Evolutionary conservation across 2,797 vertebrate genomes (phyloP).

Genomic region (Kryptolebias ocellatus): DNA sequence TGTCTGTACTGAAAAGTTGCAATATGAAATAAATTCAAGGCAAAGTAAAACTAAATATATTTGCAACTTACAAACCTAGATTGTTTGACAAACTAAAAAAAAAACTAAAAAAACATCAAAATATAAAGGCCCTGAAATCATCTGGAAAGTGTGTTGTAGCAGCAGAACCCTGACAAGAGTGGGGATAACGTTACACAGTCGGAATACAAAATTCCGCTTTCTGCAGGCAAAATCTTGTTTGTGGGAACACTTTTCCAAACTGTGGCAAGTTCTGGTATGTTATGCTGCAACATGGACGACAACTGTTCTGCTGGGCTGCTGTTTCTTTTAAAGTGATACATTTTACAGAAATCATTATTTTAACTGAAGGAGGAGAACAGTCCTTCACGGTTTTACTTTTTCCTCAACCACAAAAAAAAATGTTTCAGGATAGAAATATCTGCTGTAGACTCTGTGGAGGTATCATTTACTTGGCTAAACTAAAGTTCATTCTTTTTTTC

Average conservation of each 20-base stretch:
- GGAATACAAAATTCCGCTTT: background rate
- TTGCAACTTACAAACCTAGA: background rate
- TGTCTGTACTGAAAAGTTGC: background rate
- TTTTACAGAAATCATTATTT: no score
- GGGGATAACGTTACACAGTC: background rate
- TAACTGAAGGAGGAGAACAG: no score
- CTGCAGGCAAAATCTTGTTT: background rate
- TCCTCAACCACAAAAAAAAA: no score
- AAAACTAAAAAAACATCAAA: background rate
- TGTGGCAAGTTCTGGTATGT: background rate
- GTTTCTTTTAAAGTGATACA: no score
- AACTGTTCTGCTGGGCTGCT: background rate
- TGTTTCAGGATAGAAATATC: no score
- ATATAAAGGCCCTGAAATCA: background rate
- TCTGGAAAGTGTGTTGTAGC: background rate
- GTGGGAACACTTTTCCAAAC: background rate
- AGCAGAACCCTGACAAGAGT: background rate
- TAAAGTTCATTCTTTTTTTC: background rate
- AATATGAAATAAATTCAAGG: background rate
- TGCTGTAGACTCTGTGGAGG: background rate
- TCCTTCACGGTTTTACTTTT: no score
- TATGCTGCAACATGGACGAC: background rate
- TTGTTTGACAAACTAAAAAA: slow-evolving; percentile 1
- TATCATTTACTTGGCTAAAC: background rate
- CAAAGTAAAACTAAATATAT: background rate